Evolutionary conservation across 2,113 vertebrate species (phyloP).

Genomic region (Colistium nudipinnis): DNA sequence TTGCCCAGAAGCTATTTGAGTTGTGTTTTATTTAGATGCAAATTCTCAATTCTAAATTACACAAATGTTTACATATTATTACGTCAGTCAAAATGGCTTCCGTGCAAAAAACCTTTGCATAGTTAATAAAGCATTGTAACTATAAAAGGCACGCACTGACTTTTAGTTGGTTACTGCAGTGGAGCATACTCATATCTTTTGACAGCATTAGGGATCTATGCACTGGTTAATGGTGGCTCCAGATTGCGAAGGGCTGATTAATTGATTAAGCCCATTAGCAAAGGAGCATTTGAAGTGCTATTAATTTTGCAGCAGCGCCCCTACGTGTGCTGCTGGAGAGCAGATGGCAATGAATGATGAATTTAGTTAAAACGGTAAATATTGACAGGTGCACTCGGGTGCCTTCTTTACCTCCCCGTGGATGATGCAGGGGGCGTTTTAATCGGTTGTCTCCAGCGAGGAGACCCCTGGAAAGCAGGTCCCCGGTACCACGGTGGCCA

Average conservation of each 20-base stretch:
- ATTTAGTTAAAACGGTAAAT: conserved; percentile 80
- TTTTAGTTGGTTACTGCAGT: conserved; percentile 30
- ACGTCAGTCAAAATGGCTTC: background rate
- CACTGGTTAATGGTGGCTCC: conserved; percentile 63
- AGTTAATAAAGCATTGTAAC: conserved; percentile 17
- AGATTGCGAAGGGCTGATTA: conserved; percentile 69
- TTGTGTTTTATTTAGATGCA: background rate
- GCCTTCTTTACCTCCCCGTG: conserved; percentile 50
- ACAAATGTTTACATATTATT: too few relatives aligned
- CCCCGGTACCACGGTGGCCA: conserved; percentile 28
- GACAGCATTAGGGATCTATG: conserved; percentile 60
- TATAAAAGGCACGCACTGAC: conserved; percentile 12
- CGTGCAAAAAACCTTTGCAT: conserved; percentile 5
- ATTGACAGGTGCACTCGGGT: conserved; percentile 75
- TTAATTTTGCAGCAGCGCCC: conserved; percentile 70
- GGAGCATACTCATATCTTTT: conserved; percentile 50
- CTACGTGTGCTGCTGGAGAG: conserved; percentile 58
- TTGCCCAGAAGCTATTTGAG: background rate
- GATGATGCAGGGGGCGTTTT: conserved; percentile 56
- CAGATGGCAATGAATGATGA: conserved; percentile 80
- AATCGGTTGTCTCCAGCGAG: conserved; percentile 69
- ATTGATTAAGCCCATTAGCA: conserved; percentile 80
- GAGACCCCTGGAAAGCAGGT: conserved; percentile 54
- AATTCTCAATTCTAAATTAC: background rate
- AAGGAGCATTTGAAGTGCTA: conserved; percentile 72